Conservation (phyloP, 2,797 vertebrate genomes). For the Epinephelus malabaricus region DNA sequence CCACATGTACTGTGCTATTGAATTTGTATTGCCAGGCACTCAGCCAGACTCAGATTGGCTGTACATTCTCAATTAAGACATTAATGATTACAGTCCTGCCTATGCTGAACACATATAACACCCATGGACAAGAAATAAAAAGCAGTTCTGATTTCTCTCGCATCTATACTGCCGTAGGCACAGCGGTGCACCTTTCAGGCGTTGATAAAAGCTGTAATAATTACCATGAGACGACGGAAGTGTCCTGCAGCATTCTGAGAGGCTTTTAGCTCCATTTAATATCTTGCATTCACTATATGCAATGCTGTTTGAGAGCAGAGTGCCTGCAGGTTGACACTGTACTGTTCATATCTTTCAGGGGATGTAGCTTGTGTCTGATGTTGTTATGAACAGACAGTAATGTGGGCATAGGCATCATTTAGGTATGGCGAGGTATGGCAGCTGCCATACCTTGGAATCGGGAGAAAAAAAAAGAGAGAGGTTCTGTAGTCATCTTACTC, state of each 20-base stretch:
- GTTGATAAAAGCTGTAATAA: constrained; percentile 9
- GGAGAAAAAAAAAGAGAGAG: too few relatives aligned
- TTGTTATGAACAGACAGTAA: not conserved
- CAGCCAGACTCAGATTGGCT: not conserved
- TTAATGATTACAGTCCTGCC: not conserved
- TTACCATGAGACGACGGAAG: constrained; percentile 11
- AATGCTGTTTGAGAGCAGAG: not conserved
- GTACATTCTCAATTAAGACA: not conserved
- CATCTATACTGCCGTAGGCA: not conserved
- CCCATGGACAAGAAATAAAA: not conserved
- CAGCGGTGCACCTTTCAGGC: not conserved
- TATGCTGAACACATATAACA: not conserved
- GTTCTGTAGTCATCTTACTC: too few relatives aligned
- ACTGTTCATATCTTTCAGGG: not conserved
- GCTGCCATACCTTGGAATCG: too few relatives aligned
- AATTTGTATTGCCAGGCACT: not conserved
- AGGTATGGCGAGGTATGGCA: too few relatives aligned
- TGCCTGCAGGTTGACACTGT: too few relatives aligned
- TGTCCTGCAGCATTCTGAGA: constrained; percentile 14
- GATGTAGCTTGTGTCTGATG: not conserved
- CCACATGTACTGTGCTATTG: not conserved
- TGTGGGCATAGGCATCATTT: not conserved
- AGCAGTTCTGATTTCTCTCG: not conserved
- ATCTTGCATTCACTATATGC: not conserved
- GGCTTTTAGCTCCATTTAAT: constrained; percentile 23